Conservation (phyloP, 2,888 invertebrate species). For the Lamellibrachia columna region DNA sequence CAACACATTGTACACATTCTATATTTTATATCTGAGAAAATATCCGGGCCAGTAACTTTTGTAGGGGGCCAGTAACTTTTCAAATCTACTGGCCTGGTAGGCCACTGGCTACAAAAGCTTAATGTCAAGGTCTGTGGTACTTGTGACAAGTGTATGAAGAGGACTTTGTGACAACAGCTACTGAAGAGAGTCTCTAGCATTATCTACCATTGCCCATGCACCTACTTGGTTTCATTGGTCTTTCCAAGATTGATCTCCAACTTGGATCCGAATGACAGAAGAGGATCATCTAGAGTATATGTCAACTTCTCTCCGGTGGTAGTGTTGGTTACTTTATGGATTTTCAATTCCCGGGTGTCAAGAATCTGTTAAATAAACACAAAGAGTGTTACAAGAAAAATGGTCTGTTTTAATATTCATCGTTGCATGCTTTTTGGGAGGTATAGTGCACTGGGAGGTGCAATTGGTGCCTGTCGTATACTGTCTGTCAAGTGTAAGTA, state of each 20-base stretch:
- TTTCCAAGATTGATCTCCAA: constrained; percentile 36
- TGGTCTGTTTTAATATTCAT: neutral
- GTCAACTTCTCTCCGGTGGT: constrained; percentile 70
- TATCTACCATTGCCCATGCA: neutral
- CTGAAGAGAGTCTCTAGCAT: neutral
- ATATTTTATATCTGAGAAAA: too few relatives aligned
- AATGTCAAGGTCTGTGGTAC: too few relatives aligned
- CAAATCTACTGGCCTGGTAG: too few relatives aligned
- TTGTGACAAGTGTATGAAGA: too few relatives aligned
- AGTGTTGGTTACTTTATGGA: constrained; percentile 72
- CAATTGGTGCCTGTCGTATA: too few relatives aligned
- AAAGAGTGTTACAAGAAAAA: constrained; percentile 42
- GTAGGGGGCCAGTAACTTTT: too few relatives aligned
- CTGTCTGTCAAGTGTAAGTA: too few relatives aligned
- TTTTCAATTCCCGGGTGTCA: constrained; percentile 78
- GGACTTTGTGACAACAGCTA: neutral
- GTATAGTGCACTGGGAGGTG: too few relatives aligned
- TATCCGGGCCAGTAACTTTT: too few relatives aligned
- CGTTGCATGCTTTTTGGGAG: too few relatives aligned
- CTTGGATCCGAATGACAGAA: constrained; percentile 74
- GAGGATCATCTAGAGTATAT: constrained; percentile 73
- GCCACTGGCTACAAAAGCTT: too few relatives aligned
- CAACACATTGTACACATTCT: too few relatives aligned
- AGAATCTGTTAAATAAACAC: constrained; percentile 72
- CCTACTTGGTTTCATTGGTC: constrained; percentile 18